Conservation (phyloP, 2,113 vertebrate species). For the Saguinus imperator region DNA sequence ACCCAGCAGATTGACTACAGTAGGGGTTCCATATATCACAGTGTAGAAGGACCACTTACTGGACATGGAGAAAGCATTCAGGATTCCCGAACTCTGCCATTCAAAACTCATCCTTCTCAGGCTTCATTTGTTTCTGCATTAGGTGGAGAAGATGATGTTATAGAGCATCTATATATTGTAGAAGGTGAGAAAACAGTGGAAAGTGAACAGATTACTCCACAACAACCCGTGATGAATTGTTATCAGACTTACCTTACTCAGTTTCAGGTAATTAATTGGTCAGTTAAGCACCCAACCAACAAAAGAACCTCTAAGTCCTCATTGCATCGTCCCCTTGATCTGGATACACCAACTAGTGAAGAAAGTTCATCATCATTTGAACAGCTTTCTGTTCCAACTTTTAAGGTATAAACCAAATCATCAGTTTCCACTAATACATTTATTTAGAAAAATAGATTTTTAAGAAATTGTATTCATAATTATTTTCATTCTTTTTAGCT, state of each 20-base stretch:
- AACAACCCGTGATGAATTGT: constrained; percentile 95
- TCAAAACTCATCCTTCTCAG: constrained; percentile 94
- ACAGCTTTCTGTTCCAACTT: constrained; percentile 93
- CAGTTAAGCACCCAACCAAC: constrained; percentile 95
- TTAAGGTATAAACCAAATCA: constrained; percentile 88
- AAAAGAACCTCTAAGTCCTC: constrained; percentile 99
- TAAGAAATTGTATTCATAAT: constrained; percentile 27
- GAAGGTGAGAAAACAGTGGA: constrained; percentile 91
- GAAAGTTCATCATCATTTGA: constrained; percentile 94
- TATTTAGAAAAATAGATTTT: constrained; percentile 25
- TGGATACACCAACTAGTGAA: constrained; percentile 96
- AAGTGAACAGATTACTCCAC: constrained; percentile 89
- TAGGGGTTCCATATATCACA: constrained; percentile 96
- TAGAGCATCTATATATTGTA: constrained; percentile 85
- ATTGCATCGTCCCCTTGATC: constrained; percentile 94
- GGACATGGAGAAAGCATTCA: constrained; percentile 88
- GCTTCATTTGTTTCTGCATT: constrained; percentile 97
- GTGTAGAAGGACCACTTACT: constrained; percentile 94
- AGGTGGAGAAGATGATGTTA: constrained; percentile 92
- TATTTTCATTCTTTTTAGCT: background rate
- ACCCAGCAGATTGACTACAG: constrained; percentile 91
- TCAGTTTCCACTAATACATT: background rate
- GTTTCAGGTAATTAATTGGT: constrained; percentile 97
- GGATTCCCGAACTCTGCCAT: constrained; percentile 89
- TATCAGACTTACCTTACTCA: constrained; percentile 96